Evolutionary conservation across 2,113 vertebrate species (phyloP), one percentile per base, ranked within the genome.

Genomic region (Uria lomvia): DNA sequence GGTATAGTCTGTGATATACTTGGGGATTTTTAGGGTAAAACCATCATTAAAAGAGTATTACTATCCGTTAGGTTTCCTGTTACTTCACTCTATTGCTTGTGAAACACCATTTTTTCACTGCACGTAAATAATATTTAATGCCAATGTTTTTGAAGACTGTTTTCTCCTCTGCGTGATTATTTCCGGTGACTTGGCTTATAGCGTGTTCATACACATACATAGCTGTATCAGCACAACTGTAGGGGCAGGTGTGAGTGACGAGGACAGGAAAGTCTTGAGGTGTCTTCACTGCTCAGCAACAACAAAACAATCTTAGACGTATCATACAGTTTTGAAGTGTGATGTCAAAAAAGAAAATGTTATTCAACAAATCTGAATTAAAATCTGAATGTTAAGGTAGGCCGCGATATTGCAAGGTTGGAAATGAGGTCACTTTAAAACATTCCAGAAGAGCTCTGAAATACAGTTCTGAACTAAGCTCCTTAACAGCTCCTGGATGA

Each of bases 381-480:
- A 38, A 84, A 95, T 29, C 26, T 88, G 62, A 22, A 16, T 0
- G 1, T 14, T 30, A 81, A 88, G 47, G 63, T 59, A 56, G n/a
- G 59, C 3, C 7, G 12, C 38, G 50, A 58, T 68, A 43, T 18
- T 15, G 8, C 43, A 50, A 94, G 72, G 22, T 34, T 90, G 56
- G 58, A 95, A 97, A 94, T 40, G 34, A 92, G 75, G 78, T 94
- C 60, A 74, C 53, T 88, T 75, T 50, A 86, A 94, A 88, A 71
- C 62, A 23, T 85, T 86, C 34, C 67, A 86, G 68, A 92, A 76
- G 15, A 93, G 34, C 86, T 85, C 72, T 78, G 84, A 94, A 96
- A 84, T 50, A 58, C 4, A n/a, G 63, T 71, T 93, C 86, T 93
- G 58, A 95, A 53, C 62, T 97, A 97, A 97, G 81, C 65, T 87